Percentiles rank a stretch among this genome's conserved stretches.
Evolutionary conservation across 2,797 vertebrate species (phyloP).

Genomic region (Tamandua tetradactyla): DNA sequence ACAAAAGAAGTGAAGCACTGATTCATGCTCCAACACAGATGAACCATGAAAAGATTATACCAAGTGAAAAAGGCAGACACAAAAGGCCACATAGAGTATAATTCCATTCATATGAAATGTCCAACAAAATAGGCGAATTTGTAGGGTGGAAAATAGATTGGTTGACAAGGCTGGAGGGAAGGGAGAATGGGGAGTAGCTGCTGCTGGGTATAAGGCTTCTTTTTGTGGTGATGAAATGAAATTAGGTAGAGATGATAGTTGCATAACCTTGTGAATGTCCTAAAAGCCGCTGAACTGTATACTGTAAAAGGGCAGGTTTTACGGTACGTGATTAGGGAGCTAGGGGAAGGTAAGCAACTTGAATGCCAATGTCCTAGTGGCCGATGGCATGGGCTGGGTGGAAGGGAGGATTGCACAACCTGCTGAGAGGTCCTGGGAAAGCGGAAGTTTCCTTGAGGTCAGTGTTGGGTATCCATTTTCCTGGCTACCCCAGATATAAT

Average conservation of each 20-base stretch:
- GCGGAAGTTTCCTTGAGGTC: background rate
- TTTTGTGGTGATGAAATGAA: background rate
- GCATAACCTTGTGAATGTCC: background rate
- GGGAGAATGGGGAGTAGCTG: background rate
- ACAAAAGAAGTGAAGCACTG: background rate
- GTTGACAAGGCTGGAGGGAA: background rate
- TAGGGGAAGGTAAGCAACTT: too few species aligned
- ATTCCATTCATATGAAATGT: background rate
- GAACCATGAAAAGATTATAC: background rate
- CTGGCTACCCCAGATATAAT: fast-evolving
- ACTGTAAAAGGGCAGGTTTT: background rate
- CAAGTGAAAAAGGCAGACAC: background rate
- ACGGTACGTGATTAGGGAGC: background rate
- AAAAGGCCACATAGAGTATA: background rate
- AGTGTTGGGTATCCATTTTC: background rate
- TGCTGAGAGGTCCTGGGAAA: background rate
- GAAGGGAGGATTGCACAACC: fast-evolving
- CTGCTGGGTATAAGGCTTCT: background rate
- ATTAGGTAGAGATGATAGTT: background rate
- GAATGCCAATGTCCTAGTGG: background rate
- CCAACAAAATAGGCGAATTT: background rate
- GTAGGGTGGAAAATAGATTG: background rate
- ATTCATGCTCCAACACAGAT: background rate
- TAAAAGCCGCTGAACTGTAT: background rate
- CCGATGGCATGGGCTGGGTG: fast-evolving